Evolutionary conservation across 2,888 invertebrate species (phyloP), one percentile per base, ranked within the genome.

Genomic region (Drosophila subquinaria): DNA sequence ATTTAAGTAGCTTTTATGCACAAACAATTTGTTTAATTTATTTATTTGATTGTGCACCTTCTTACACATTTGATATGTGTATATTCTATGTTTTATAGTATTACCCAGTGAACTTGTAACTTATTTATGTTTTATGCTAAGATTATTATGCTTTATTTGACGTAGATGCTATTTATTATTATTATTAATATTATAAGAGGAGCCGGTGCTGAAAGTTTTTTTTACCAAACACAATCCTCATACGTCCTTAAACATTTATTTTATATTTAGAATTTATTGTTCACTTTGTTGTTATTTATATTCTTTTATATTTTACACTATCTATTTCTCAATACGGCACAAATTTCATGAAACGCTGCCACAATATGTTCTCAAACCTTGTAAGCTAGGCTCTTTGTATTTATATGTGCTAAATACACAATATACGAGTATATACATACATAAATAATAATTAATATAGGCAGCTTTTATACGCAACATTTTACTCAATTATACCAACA

Each of bases 71-170:
- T 62, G 59, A 66, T 42, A 62, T 62, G 69, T 61, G 59, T 62
- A 40, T 45, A 57, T 57, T 67, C 48, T 67, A 64, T 33, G 13
- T 45, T 45, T 45, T 47, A 15, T 45, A 84, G 84, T 84, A 84
- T 84, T 84, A 87, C 68, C 70, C 83, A 75, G 75, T 80, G 69
- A 78, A 81, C 27, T 62, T 57, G 64, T 64, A 65, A 69, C 63
- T 84, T 48, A 73, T 68, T 73, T 79, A 76, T 63, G 55, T 73
- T 73, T 62, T 51, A 65, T 52, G 53, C 36, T 78, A 66, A 63
- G 70, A 66, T 71, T n/a, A 56, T 51, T 66, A 60, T 80, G 76
- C 69, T 84, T 70, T 79, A 71, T 71, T 52, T 73, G 45, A 60
- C 55, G 43, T 66, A 73, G 63, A 77, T 56, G 75, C 63, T 69